These are phyloP conservation scores for Tholera decimalis DNA, from an alignment of 2,888 invertebrate species.

Conservation along the genomic window DNA sequence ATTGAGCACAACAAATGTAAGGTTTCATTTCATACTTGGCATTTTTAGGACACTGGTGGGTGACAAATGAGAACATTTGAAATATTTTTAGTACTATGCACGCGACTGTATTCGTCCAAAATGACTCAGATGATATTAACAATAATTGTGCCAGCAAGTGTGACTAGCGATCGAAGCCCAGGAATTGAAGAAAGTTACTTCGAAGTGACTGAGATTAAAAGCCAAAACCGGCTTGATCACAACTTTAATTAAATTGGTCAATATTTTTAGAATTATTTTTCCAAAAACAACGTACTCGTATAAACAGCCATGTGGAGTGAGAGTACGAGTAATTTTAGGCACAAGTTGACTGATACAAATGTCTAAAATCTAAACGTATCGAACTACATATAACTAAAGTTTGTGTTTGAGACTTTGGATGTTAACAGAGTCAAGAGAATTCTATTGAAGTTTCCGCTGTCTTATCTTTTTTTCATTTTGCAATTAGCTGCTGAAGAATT, in stretches of 20 bases:
- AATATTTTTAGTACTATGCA: slow-evolving; percentile 62
- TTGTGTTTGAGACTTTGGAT: slow-evolving; percentile 6
- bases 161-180: slow-evolving; percentile 50
- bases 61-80: slow-evolving; percentile 62
- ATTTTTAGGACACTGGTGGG: slow-evolving; percentile 62
- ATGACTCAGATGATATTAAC: slow-evolving; percentile 58
- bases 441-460: slow-evolving; percentile 26
- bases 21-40: slow-evolving; percentile 43
- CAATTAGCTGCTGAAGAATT: slow-evolving; percentile 41
- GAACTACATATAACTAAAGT: slow-evolving; percentile 8
- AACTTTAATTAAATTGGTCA: slow-evolving; percentile 2
- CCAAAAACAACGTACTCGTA: slow-evolving; percentile 8
- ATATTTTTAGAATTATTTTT: slow-evolving; percentile 34
- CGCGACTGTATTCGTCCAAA: slow-evolving; percentile 50
- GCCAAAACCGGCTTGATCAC: background rate
- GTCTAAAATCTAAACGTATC: slow-evolving; percentile 11
- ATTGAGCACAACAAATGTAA: slow-evolving; percentile 50
- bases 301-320: slow-evolving; percentile 31
- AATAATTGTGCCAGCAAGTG: slow-evolving; percentile 48
- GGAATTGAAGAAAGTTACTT: slow-evolving; percentile 23
- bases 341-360: slow-evolving; percentile 30
- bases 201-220: slow-evolving; percentile 37
- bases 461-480: slow-evolving; percentile 36
- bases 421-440: slow-evolving; percentile 8
- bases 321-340: slow-evolving; percentile 25